Conservation (phyloP, 2,888 invertebrate genomes). For the Acleris holmiana region DNA sequence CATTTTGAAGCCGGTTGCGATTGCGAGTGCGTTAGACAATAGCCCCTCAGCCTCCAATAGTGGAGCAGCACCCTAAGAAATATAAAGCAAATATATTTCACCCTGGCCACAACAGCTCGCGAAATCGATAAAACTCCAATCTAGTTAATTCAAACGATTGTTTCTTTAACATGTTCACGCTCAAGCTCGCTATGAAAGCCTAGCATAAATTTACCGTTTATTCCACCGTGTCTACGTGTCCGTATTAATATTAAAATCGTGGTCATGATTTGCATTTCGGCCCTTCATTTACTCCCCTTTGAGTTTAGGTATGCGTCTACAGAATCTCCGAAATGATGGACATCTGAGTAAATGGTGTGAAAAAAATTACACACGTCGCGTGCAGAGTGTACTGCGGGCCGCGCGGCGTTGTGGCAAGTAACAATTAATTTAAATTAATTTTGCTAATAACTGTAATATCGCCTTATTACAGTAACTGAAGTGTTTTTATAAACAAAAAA, state of each 20-base stretch:
- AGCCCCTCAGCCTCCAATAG: too few species aligned
- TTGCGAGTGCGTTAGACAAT: too few species aligned
- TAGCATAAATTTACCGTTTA: constrained; percentile 38
- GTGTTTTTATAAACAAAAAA: too few species aligned
- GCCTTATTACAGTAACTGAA: too few species aligned
- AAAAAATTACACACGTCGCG: constrained; percentile 68
- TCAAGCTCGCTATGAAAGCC: constrained; percentile 10
- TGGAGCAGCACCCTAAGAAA: too few species aligned
- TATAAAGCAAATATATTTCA: too few species aligned
- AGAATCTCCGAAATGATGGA: constrained; percentile 76
- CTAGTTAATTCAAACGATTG: background rate
- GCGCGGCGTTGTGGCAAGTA: constrained; percentile 1
- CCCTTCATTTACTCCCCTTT: constrained; percentile 56
- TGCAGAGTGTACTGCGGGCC: constrained; percentile 27
- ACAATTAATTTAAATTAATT: background rate
- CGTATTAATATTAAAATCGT: constrained; percentile 70
- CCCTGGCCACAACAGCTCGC: too few species aligned
- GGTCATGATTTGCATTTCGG: constrained; percentile 73
- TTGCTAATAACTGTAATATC: background rate
- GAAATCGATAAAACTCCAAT: background rate
- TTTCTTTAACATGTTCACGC: constrained; percentile 20
- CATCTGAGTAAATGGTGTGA: constrained; percentile 77
- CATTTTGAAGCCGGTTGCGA: too few species aligned
- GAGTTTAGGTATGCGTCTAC: constrained; percentile 41
- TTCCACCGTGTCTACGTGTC: constrained; percentile 46